These are phyloP conservation scores for Pristionchus maxplancki DNA, from an alignment of 2,888 invertebrate genomes.

Conservation along the genomic window DNA sequence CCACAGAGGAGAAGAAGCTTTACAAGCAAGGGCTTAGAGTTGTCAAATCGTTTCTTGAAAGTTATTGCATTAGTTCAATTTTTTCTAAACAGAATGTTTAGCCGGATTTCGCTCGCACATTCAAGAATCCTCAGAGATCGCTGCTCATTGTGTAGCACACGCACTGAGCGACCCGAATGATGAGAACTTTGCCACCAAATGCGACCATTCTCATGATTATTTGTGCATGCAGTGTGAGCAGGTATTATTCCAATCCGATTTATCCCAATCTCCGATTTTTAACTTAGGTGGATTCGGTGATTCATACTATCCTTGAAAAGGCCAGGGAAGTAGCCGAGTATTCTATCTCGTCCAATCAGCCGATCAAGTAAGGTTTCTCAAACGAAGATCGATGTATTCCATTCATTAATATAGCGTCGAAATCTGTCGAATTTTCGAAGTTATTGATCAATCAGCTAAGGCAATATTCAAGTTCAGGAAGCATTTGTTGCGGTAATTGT, in stretches of 20 bases:
- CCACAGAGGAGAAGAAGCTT: neutral
- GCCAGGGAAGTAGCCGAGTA: neutral
- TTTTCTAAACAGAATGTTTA: neutral
- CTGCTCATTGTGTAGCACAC: neutral
- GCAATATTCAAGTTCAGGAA: neutral
- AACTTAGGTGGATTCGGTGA: neutral
- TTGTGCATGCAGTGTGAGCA: neutral
- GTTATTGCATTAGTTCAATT: neutral
- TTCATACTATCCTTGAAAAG: neutral
- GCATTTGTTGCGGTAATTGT: neutral
- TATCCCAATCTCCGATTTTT: neutral
- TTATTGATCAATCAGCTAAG: neutral
- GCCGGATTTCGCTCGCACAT: neutral
- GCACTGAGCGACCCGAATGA: neutral
- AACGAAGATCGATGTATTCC: neutral
- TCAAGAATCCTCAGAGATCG: neutral
- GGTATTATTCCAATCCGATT: neutral
- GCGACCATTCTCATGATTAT: neutral
- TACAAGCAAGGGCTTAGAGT: neutral
- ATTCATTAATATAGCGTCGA: neutral
- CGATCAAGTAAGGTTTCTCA: neutral
- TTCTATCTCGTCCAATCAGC: neutral
- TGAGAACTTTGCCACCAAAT: neutral
- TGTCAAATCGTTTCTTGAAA: neutral
- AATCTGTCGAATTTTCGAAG: neutral